phyloP scores from a whole-genome alignment of 2,113 vertebrate genomes.

The Pandion haliaetus region DNA sequence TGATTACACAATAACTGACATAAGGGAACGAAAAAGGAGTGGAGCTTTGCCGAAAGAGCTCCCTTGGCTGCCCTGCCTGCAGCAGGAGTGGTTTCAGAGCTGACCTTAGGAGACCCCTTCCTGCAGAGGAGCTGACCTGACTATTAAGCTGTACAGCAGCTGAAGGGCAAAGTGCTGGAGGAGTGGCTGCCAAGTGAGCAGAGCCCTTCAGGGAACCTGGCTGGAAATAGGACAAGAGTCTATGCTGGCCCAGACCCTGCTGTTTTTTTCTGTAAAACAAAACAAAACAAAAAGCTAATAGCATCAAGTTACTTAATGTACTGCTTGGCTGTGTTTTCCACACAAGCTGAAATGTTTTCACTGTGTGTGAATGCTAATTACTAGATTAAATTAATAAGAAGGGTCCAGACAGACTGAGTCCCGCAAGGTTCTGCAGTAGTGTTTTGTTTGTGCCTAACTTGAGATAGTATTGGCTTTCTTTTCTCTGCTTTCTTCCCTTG shows the following conservation, averaged over 20 bases:
- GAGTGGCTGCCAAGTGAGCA: neutral
- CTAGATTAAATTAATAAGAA: neutral
- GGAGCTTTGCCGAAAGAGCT: neutral
- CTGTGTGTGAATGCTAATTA: neutral
- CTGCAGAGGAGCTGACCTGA: neutral
- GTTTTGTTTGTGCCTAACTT: neutral
- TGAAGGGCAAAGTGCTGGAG: neutral
- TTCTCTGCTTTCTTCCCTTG: neutral
- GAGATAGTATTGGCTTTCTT: neutral
- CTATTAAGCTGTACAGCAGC: neutral
- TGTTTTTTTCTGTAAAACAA: neutral
- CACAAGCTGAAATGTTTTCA: neutral
- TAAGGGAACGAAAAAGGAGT: accelerated
- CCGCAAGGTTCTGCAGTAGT: accelerated
- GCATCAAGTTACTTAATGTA: accelerated
- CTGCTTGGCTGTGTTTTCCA: neutral
- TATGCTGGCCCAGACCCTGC: neutral
- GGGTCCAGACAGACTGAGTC: accelerated
- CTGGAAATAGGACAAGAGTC: neutral
- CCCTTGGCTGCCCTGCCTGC: neutral
- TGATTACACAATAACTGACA: neutral
- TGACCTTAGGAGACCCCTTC: accelerated
- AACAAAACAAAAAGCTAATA: neutral
- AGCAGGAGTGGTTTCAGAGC: neutral
- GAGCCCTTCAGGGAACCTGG: accelerated